These are phyloP conservation scores for Halcyon senegalensis DNA, from an alignment of 2,113 vertebrate genomes.

Conservation along the genomic window DNA sequence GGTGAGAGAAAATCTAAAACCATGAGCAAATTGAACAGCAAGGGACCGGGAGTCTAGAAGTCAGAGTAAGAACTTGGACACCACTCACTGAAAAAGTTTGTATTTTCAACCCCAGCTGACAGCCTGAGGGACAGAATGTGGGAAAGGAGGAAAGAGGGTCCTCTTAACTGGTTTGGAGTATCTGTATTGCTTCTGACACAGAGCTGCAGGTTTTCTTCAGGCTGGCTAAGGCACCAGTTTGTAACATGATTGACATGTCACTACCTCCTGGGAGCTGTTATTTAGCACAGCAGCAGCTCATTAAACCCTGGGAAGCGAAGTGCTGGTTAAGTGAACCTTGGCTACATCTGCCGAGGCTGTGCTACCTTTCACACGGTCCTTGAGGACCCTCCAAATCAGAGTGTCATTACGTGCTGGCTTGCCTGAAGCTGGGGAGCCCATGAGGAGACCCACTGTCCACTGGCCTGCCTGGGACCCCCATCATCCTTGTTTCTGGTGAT, in stretches of 20 bases:
- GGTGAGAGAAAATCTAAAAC: neutral
- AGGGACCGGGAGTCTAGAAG: neutral
- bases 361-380: too few relatives aligned
- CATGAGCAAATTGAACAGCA: neutral
- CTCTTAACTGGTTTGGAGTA: neutral
- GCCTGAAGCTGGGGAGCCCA: neutral
- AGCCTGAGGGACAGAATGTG: neutral
- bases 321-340: neutral
- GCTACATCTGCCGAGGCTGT: neutral
- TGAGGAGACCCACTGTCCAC: neutral
- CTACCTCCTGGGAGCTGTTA: neutral
- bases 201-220: neutral
- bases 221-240: neutral
- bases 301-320: neutral
- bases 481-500: fast-evolving
- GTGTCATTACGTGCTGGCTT: neutral
- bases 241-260: fast-evolving
- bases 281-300: neutral
- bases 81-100: neutral
- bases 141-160: neutral
- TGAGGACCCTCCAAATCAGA: neutral
- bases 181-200: neutral
- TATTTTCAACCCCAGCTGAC: neutral
- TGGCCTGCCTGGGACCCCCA: fast-evolving
- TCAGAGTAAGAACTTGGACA: neutral